Evolutionary conservation across 64 coral and sea anemone genomes (phyloP), one percentile per base, ranked within the genome.

Genomic region (Pachyseris speciosa): DNA sequence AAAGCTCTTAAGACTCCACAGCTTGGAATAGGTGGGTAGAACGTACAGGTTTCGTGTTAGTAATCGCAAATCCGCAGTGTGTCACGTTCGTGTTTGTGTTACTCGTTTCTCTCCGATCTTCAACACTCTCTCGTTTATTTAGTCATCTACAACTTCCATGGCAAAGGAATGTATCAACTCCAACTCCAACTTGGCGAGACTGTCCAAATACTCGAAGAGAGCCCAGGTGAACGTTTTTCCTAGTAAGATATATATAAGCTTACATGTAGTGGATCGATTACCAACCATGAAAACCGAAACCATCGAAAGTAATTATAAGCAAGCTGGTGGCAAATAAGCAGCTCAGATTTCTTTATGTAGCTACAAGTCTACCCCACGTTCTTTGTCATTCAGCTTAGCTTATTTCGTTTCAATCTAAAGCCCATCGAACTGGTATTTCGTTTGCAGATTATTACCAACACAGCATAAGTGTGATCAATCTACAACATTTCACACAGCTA

Each of bases 101-200:
- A 68, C 65, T 36, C 27, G 28, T 20, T 8, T 7, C 47, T 49
- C 52, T 57, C 13, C 12, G 31, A 37, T 37, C 34, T 3, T 19
- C 39, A 71, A 71, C 16, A 31, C 34, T 17, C 37, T 64, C 34
- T 43, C 29, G 66, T 30, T 88, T 76, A 2, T 84, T 28, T 45
- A 92, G 89, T 59, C 1, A 92, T 92, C 15, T 92, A 92, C 36
- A 92, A 92, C 28, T 92, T 84, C 80, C 80, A 84, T 67, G 64
- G 41, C 1, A 84, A 92, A 84, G 89, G 79, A 3, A 19, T 70
- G 11, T 70, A 92, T 71, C 68, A 92, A 75, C 80, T 92, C 7
- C 20, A 84, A 29, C 49, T 92, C 24, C 88, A 92, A 27, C 89
- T 92, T 43, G 89, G 89, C 10, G 89, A 92, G 58, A 92, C 89